Evolutionary conservation across 1,140 invertebrate genomes (phyloP), one percentile per base, ranked within the genome.

Genomic region (Watersipora subatra): DNA sequence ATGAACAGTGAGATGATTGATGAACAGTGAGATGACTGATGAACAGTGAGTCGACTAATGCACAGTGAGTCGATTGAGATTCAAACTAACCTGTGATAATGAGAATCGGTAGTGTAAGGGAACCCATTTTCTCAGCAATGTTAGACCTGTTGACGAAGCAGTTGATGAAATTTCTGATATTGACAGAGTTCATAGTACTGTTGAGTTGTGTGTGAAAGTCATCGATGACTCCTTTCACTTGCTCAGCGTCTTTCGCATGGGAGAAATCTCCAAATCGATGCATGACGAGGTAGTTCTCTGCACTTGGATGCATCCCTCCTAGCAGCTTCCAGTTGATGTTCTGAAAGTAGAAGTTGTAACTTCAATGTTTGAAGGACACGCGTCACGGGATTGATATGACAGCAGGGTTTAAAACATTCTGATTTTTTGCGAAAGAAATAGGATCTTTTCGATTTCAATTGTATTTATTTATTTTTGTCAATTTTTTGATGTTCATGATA

Each of bases 81-180:
- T n/a, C n/a, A n/a, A n/a, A n/a, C n/a, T 59, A 7, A 59, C 58
- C 58, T 25, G 58, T 59, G 17, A 59, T 59, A 59, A 59, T 7
- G 7, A 59, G 58, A 24, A 59, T 7, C 17, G 58, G 58, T 22
- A 59, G 7, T 12, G 58, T 12, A 7, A 59, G 22, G 27, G 22
- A 7, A 64, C 2, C 29, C 3, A 75, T 70, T 59, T 66, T 67
- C 3, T 79, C 77, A 34, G 72, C 69, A 61, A 79, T 73, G 67
- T 75, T 77, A 25, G 71, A 70, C 7, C 79, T 89, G 88, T 87
- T 89, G 76, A 91, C 86, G 78, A 91, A 92, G 27, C 88, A 85
- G 71, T 88, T 85, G 19, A 91, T 89, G 75, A 89, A 92, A 73
- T 85, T 85, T 72, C 88, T 87, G 64, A 93, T 84, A 79, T 93